These are phyloP conservation scores for Propsilocerus akamusi DNA, from an alignment of 1,140 invertebrate species.

Conservation along the genomic window DNA sequence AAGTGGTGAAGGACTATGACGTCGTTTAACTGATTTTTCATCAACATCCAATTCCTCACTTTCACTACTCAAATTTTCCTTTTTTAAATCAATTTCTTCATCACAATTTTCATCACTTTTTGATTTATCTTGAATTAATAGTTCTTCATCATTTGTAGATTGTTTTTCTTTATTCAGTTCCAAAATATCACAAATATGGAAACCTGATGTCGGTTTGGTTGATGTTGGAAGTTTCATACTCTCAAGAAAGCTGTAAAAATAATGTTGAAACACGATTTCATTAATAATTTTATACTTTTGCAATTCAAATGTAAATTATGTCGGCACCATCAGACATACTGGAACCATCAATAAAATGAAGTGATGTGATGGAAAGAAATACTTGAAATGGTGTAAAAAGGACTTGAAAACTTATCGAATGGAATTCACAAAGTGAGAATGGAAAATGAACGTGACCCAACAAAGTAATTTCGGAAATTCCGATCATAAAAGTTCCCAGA, in stretches of 20 bases:
- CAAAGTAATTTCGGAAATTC: not conserved
- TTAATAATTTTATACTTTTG: not conserved
- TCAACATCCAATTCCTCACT: not conserved
- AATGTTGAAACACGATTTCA: constrained; percentile 7
- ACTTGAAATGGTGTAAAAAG: not conserved
- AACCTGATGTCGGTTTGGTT: constrained; percentile 26
- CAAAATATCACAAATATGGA: constrained; percentile 43
- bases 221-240: constrained; percentile 41
- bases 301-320: not conserved
- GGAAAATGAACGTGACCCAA: not conserved
- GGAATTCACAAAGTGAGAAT: too few species aligned
- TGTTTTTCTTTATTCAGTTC: constrained; percentile 25
- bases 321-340: not conserved
- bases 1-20: not conserved
- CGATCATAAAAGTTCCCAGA: not conserved
- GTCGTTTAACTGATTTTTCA: not conserved
- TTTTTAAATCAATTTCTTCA: constrained; percentile 8
- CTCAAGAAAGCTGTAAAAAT: constrained; percentile 35
- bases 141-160: not conserved
- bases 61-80: not conserved
- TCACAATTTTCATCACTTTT: constrained; percentile 2
- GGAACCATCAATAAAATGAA: not conserved
- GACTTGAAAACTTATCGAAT: too few species aligned
- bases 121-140: not conserved
- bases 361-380: not conserved